A percentile compares a stretch with the other conserved stretches of the same genome.
Conservation (phyloP, 2,797 vertebrate species). For the Sphenodon punctatus region DNA sequence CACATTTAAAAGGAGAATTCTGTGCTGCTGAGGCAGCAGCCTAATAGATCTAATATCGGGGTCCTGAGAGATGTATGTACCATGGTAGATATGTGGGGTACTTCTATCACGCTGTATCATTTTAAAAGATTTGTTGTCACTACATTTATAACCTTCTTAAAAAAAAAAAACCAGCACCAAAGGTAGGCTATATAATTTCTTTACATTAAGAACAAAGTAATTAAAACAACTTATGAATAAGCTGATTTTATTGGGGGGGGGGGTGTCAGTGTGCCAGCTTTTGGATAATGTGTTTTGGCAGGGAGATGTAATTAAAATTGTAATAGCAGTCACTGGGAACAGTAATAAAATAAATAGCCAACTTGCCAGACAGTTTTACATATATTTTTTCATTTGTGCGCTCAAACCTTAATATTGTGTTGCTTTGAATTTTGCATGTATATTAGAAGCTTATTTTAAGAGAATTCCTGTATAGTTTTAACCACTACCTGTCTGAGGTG, state of each 20-base stretch:
- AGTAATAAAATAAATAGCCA: constrained; percentile 45
- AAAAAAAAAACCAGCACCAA: neutral
- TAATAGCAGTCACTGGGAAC: constrained; percentile 42
- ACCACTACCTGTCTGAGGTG: neutral
- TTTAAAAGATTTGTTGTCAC: constrained; percentile 8
- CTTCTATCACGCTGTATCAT: neutral
- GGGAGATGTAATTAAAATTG: constrained; percentile 59
- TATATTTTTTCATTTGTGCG: neutral
- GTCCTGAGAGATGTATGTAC: neutral
- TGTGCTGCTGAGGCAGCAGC: neutral
- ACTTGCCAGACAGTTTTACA: neutral
- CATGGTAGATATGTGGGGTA: neutral
- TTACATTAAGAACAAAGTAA: constrained; percentile 42
- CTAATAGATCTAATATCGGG: fast-evolving
- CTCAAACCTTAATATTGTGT: constrained; percentile 20
- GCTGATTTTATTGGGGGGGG: constrained; percentile 69
- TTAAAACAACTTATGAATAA: constrained; percentile 60
- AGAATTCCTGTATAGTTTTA: neutral
- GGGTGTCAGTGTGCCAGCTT: constrained; percentile 58
- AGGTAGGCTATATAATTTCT: neutral
- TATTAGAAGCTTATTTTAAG: constrained; percentile 23
- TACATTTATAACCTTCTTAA: neutral
- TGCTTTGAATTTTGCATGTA: neutral
- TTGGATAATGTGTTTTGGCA: constrained; percentile 65
- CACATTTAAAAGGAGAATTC: neutral